A percentile compares a stretch with the other conserved stretches of the same genome.
phyloP scores from a whole-genome alignment of 2,113 vertebrate species.

The Clarias macrocephalus region DNA sequence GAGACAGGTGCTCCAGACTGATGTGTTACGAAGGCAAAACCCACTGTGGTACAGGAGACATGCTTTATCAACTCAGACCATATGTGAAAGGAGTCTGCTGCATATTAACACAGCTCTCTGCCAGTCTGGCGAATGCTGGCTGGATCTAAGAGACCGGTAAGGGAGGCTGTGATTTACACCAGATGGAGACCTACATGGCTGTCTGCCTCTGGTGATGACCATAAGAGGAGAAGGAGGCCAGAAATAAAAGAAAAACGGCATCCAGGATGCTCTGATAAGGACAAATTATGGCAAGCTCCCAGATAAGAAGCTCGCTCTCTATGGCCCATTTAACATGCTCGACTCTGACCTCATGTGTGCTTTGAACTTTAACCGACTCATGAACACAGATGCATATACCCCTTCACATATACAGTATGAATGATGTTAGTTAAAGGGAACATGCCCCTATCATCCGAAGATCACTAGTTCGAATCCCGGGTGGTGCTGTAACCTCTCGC shows the following conservation, averaged over 20 bases:
- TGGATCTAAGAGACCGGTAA: constrained; percentile 41
- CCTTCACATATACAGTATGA: background rate
- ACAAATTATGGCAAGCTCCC: background rate
- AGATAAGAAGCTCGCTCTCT: constrained; percentile 4
- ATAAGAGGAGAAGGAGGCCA: background rate
- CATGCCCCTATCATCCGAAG: too few species aligned
- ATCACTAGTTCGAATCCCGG: too few species aligned
- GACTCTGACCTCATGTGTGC: background rate
- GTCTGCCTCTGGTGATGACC: constrained; percentile 7
- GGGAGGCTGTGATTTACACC: constrained; percentile 50
- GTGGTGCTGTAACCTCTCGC: too few species aligned
- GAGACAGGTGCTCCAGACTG: constrained; percentile 65
- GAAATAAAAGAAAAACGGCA: constrained; percentile 6
- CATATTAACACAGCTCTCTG: constrained; percentile 64
- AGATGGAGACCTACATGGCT: constrained; percentile 49
- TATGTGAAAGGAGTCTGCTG: constrained; percentile 67
- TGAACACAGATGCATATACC: background rate
- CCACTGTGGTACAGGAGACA: constrained; percentile 55
- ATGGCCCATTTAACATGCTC: constrained; percentile 30
- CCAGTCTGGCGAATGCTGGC: constrained; percentile 56
- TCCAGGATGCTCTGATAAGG: constrained; percentile 10
- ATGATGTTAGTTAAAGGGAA: background rate
- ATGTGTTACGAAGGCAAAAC: constrained; percentile 63
- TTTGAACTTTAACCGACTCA: background rate
- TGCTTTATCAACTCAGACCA: constrained; percentile 64